Evolutionary conservation across 2,888 invertebrate genomes (phyloP), one percentile per base, ranked within the genome.

Genomic region (Rosalia funebris): DNA sequence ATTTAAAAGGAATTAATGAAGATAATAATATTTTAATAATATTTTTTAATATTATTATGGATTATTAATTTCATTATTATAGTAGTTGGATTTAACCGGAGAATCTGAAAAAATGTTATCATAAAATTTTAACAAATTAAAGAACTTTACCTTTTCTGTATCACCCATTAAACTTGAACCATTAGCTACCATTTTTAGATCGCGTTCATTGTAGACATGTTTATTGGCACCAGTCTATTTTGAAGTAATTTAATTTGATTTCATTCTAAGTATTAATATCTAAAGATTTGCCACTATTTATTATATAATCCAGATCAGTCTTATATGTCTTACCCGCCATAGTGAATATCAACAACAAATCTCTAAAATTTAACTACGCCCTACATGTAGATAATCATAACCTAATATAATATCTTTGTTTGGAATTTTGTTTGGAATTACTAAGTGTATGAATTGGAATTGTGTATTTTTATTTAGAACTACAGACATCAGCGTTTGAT

Each of bases 391-490:
- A 31, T 12, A 46, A 32, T 46, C 46, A 11, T 9, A 46, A 7
- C 46, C 46, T 15, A 31, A 32, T 12, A 46, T 4, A 9, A 46
- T 7, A 7, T 32, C 32, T 15, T 12, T 46, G 10, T 46, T 46
- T 16, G 32, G n/a, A 9, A n/a, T n/a, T n/a, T n/a, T n/a, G n/a
- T 32, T 46, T n/a, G 46, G 46, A n/a, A 46, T 31, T 7, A 46
- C 32, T 10, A 45, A 31, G 32, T 12, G 16, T 15, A 16, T 16
- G 32, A 31, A 5, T 14, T 32, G 16, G 25, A 46, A 25, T 25
- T 9, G 25, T 25, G 9, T 25, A 25, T 9, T 9, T 25, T 9
- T 9, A 9, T 25, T 3, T 5, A 9, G 9, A 25, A 5, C 25
- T 5, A 25, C 9, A 9, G 25, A 25, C 9, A 25, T 25, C 25